Conservation (phyloP, 2,888 invertebrate species). For the Erpobdella octoculata region DNA sequence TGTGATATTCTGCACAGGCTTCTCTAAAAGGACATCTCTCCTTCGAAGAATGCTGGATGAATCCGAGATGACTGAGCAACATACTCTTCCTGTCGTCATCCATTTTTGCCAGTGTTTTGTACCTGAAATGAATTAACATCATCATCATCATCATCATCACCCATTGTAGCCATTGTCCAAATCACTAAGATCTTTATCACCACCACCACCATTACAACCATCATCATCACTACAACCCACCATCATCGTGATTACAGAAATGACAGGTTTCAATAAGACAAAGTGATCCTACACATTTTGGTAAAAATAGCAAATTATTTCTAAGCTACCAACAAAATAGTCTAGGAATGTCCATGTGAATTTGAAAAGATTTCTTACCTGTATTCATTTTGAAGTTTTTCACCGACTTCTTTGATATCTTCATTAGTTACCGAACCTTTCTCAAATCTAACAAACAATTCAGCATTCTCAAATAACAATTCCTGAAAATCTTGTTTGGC, state of each 20-base stretch:
- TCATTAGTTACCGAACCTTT: slow-evolving; percentile 85
- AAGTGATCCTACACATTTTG: no score
- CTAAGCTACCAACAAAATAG: background rate
- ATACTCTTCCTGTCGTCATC: slow-evolving; percentile 89
- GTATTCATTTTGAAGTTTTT: slow-evolving; percentile 75
- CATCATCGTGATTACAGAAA: no score
- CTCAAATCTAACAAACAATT: slow-evolving; percentile 83
- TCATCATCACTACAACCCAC: background rate
- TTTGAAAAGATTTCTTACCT: background rate
- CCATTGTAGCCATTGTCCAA: background rate
- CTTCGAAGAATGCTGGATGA: slow-evolving; percentile 85
- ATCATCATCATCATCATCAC: background rate
- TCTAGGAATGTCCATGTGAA: background rate
- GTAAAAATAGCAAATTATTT: background rate
- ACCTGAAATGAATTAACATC: slow-evolving; percentile 58
- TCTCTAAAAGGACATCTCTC: slow-evolving; percentile 72
- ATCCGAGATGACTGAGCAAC: slow-evolving; percentile 87
- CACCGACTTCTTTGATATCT: slow-evolving; percentile 84
- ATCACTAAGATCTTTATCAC: background rate
- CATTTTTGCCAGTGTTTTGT: slow-evolving; percentile 82
- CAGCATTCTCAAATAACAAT: slow-evolving; percentile 80
- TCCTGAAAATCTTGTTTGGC: slow-evolving; percentile 89
- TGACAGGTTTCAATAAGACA: background rate
- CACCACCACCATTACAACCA: background rate
- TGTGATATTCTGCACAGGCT: slow-evolving; percentile 54